phyloP scores from a whole-genome alignment of 1,140 invertebrate genomes.

The Lethocerus indicus region DNA sequence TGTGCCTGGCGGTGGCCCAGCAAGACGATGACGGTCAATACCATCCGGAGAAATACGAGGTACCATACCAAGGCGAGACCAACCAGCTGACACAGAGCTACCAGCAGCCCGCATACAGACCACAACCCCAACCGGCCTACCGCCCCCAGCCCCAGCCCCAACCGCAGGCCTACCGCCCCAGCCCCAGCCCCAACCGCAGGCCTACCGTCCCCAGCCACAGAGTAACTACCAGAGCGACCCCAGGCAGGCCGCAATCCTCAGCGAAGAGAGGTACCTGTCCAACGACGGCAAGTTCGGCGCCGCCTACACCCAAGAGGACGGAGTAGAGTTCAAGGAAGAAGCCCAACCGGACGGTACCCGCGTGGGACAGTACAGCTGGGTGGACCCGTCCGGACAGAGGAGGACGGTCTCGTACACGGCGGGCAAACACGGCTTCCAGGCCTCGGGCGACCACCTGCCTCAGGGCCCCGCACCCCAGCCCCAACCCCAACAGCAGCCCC shows the following conservation, averaged over 20 bases:
- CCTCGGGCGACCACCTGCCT: constrained; percentile 61
- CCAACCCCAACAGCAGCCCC: neutral
- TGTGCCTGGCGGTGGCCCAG: constrained; percentile 1
- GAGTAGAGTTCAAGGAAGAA: constrained; percentile 74
- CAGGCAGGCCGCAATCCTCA: constrained; percentile 59
- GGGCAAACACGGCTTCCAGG: constrained; percentile 62
- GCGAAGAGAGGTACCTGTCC: constrained; percentile 58
- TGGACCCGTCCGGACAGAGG: constrained; percentile 63
- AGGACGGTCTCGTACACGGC: constrained; percentile 70
- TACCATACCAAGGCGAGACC: constrained; percentile 3
- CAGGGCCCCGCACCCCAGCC: constrained; percentile 25
- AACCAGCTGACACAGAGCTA: neutral
- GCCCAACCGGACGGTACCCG: constrained; percentile 66
- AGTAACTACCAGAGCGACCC: constrained; percentile 37
- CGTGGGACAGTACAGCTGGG: constrained; percentile 67
- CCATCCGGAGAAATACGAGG: constrained; percentile 9
- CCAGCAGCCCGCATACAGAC: neutral
- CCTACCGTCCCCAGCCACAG: neutral
- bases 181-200: neutral
- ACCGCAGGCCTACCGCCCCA: constrained; percentile 4
- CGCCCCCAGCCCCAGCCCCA: constrained; percentile 1
- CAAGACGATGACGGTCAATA: constrained; percentile 10
- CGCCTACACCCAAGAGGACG: constrained; percentile 70
- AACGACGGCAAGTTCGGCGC: constrained; percentile 69
- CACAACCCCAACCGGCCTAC: neutral